These are phyloP conservation scores for Dendrocopos noguchii DNA, from an alignment of 2,113 vertebrate species.

Conservation along the genomic window DNA sequence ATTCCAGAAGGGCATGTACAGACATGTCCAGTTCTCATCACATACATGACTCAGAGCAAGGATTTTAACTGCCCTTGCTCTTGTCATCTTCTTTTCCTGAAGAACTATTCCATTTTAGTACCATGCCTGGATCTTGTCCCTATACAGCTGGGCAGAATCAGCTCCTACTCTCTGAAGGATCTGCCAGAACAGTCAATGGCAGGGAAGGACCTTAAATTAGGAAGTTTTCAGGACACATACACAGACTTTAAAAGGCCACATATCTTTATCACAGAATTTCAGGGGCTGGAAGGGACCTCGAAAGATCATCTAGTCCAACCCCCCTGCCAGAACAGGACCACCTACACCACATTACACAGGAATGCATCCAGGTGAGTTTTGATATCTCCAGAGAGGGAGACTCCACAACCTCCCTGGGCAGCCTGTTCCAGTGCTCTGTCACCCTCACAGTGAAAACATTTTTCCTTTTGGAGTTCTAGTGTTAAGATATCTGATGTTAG, in stretches of 20 bases:
- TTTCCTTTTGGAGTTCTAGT: background rate
- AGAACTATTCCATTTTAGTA: background rate
- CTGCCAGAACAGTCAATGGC: background rate
- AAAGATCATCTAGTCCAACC: too few relatives aligned
- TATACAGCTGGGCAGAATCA: accelerated
- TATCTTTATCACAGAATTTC: background rate
- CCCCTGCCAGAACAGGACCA: too few relatives aligned
- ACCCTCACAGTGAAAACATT: too few relatives aligned
- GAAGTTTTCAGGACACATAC: background rate
- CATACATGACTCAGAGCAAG: background rate
- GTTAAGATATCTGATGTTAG: background rate
- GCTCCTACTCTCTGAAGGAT: background rate
- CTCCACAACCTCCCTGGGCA: too few relatives aligned
- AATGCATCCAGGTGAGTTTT: too few relatives aligned
- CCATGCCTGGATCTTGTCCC: background rate
- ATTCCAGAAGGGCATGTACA: background rate
- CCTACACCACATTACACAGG: too few relatives aligned
- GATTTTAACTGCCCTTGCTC: background rate
- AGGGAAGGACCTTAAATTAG: background rate
- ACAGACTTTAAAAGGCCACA: background rate
- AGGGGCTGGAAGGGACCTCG: too few relatives aligned
- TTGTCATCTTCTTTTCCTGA: background rate
- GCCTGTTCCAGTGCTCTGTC: too few relatives aligned
- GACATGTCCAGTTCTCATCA: background rate
- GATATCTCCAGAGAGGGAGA: too few relatives aligned